A percentile compares a stretch with the other conserved stretches of the same genome.
Evolutionary conservation across 2,888 invertebrate species (phyloP).

Genomic region (Oasisia sp.): DNA sequence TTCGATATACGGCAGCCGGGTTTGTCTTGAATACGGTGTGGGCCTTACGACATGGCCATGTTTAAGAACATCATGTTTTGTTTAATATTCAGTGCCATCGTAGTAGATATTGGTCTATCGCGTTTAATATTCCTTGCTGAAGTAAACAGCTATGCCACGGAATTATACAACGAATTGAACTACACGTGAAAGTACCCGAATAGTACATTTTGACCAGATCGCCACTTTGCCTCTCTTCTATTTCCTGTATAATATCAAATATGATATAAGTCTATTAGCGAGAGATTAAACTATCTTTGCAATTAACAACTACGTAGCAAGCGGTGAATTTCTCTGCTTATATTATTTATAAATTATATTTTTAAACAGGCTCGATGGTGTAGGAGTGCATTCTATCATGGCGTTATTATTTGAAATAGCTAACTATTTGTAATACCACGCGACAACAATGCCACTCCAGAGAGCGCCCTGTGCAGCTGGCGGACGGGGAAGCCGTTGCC

Average conservation of each 20-base stretch:
- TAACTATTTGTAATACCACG: background rate
- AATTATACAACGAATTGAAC: background rate
- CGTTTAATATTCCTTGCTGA: background rate
- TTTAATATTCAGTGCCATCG: background rate
- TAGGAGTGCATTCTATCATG: background rate
- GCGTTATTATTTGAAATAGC: background rate
- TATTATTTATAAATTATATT: background rate
- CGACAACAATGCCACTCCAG: background rate
- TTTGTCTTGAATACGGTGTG: background rate
- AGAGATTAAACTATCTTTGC: no score
- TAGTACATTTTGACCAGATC: no score
- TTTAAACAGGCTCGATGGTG: background rate
- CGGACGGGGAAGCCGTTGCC: background rate
- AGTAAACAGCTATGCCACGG: background rate
- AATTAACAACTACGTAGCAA: no score
- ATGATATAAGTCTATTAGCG: no score
- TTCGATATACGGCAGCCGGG: background rate
- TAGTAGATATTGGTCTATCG: background rate
- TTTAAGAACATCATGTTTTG: background rate
- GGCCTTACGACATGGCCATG: background rate
- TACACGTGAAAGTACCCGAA: no score
- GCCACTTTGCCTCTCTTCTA: no score
- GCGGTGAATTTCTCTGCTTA: no score
- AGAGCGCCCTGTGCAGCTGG: background rate
- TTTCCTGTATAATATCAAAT: no score